These are phyloP conservation scores for Palythoa grandiflora DNA, from an alignment of 92 coral and sea anemone species.

Conservation along the genomic window DNA sequence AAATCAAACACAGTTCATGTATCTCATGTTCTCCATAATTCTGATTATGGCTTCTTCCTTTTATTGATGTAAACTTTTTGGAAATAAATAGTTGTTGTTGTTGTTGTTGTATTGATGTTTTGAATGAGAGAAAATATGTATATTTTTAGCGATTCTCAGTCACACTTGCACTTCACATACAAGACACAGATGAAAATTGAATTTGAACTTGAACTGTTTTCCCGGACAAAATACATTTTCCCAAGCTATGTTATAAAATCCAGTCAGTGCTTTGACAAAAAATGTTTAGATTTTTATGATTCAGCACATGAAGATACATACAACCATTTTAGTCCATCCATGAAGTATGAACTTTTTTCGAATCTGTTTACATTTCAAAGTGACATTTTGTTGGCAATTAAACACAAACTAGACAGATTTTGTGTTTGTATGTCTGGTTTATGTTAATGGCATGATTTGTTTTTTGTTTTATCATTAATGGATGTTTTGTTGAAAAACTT, in stretches of 20 bases:
- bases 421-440: no score
- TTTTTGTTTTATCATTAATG: no score
- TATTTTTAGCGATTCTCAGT: neutral
- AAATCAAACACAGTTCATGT: constrained; percentile 3
- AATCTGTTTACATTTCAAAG: no score
- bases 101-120: neutral
- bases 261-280: neutral
- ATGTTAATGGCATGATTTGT: no score
- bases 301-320: neutral
- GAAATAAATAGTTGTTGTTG: no score
- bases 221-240: neutral
- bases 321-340: no score
- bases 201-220: neutral
- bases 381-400: no score
- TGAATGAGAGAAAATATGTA: neutral
- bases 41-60: neutral
- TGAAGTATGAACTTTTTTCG: no score
- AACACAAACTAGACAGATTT: no score
- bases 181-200: neutral
- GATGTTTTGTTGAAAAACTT: no score
- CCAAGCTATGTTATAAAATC: neutral
- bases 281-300: neutral
- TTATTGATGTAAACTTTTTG: no score
- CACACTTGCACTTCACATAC: neutral
- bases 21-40: neutral